Percentiles rank a stretch among this genome's conserved stretches.
phyloP scores from a whole-genome alignment of 2,888 invertebrate species.

The Amiota communis region DNA sequence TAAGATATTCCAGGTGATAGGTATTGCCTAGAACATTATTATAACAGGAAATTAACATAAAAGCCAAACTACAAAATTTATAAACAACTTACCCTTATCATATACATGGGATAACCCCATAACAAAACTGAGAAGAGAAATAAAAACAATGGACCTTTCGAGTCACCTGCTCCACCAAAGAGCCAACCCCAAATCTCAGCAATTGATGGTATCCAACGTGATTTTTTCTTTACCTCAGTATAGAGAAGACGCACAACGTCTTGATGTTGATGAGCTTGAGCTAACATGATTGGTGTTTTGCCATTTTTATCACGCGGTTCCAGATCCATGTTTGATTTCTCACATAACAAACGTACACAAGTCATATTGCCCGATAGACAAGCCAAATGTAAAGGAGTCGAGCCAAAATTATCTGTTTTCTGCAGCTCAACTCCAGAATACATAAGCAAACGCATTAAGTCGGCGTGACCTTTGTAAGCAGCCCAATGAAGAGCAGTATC shows the following conservation, averaged over 20 bases:
- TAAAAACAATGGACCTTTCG: constrained; percentile 89
- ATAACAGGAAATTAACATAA: neutral
- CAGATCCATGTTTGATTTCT: constrained; percentile 91
- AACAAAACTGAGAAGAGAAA: constrained; percentile 88
- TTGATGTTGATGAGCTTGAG: constrained; percentile 89
- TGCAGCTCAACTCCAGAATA: constrained; percentile 92
- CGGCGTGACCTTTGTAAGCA: constrained; percentile 92
- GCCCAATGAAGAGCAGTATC: constrained; percentile 96
- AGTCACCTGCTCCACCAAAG: constrained; percentile 92
- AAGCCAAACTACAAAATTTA: neutral
- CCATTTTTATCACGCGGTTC: constrained; percentile 92
- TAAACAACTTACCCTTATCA: constrained; percentile 79
- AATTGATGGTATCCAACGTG: constrained; percentile 89
- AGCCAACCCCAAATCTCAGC: constrained; percentile 91
- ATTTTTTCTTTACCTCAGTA: constrained; percentile 85
- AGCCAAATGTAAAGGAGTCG: constrained; percentile 91
- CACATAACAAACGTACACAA: constrained; percentile 89
- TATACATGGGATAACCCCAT: constrained; percentile 96
- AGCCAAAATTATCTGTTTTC: constrained; percentile 93
- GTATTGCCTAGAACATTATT: constrained; percentile 80
- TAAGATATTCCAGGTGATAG: constrained; percentile 91
- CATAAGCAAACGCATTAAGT: constrained; percentile 88
- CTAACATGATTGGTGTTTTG: constrained; percentile 91
- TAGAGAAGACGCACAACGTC: constrained; percentile 88
- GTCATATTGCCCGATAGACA: constrained; percentile 90